Evolutionary conservation across 64 coral and sea anemone species (phyloP), one percentile per base, ranked within the genome.

Genomic region (Stichodactyla helianthus): DNA sequence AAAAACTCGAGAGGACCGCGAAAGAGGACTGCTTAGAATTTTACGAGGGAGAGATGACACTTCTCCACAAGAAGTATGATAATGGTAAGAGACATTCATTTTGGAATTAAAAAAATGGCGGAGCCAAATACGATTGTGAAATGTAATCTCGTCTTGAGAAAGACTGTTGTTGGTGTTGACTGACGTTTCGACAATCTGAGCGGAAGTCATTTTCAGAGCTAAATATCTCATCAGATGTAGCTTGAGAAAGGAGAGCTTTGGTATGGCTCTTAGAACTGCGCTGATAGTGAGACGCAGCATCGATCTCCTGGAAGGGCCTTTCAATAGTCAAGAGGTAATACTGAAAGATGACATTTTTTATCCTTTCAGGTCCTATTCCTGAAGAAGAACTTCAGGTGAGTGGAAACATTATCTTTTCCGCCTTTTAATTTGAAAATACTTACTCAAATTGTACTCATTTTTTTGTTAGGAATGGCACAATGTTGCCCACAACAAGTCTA

Each of bases 21-120:
- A 92, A 92, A 15, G 91, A 92, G 84, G 91, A 92, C 63, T 92
- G 91, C 19, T 76, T 92, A 8, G 59, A 82, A 27, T 92, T 92
- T 78, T 92, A 92, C 79, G 86, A 92, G 64, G 91, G 79, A 82
- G 90, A 92, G 71, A 92, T 92, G 90, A 31, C 90, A 20, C 60
- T 92, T 22, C 54, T 92, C 64, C 86, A 92, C 86, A 92, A 92
- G 13, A 83, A 92, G 54, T 87, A 88, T 62, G 90, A 88, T 19
- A 87, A 92, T 28, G 90, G 90, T 92, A 82, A 87, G 79, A 55
- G 7, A 7, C 19, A 5, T 70, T 22, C 65, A 62, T 18, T 15
- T 18, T 62, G 18, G 5, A 62, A 44, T 44, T 44, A 44, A 44
- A 3, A 44, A 44, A 44, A 44, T 44, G 4, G 35, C 35, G 35